Percentiles rank a stretch among this genome's conserved stretches.
Evolutionary conservation across 2,113 vertebrate genomes (phyloP).

Genomic region (Cyanoliseus patagonus): DNA sequence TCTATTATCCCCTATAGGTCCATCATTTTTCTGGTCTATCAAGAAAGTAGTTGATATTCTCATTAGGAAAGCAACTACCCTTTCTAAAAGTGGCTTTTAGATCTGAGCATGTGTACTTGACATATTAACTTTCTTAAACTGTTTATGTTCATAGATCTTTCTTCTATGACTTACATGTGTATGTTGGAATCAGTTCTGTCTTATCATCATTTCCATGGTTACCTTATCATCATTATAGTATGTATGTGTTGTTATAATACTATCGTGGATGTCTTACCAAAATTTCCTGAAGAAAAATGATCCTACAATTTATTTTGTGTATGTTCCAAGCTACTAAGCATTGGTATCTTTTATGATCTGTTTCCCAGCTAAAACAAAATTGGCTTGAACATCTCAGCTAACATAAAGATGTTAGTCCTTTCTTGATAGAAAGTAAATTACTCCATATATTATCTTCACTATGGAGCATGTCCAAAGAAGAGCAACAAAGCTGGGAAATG

Average conservation of each 20-base stretch:
- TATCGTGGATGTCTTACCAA: not conserved
- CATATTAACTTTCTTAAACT: not conserved
- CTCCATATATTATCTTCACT: not conserved
- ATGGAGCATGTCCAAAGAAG: not conserved
- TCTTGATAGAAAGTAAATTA: not conserved
- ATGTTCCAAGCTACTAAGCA: not conserved
- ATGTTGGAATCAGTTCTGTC: not conserved
- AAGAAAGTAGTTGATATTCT: not conserved
- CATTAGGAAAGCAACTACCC: not conserved
- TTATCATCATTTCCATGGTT: conserved; percentile 50
- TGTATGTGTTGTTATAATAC: not conserved
- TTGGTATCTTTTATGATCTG: not conserved
- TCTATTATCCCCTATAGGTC: not conserved
- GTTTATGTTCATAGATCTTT: not conserved
- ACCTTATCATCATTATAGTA: conserved; percentile 34
- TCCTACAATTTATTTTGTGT: not conserved
- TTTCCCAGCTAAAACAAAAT: conserved; percentile 3
- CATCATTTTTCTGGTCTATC: not conserved
- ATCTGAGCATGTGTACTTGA: not conserved
- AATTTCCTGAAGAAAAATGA: conserved; percentile 17
- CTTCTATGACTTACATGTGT: not conserved
- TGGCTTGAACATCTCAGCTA: not conserved
- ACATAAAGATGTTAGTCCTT: not conserved
- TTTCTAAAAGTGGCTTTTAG: not conserved
- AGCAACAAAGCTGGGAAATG: not conserved